Conservation (phyloP, 2,113 vertebrate genomes). For the Myodes glareolus region DNA sequence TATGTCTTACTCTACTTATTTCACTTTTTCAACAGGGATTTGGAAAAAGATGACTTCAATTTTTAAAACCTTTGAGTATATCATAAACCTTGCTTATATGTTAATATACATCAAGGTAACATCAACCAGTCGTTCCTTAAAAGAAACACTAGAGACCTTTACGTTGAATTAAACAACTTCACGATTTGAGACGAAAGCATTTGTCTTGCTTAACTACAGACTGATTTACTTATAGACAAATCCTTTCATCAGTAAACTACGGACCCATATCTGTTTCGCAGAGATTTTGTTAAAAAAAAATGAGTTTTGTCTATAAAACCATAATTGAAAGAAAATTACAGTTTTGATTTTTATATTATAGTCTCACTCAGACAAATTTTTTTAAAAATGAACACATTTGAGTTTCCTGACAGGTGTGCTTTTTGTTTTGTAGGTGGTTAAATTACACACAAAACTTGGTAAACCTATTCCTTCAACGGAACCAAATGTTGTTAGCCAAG, state of each 20-base stretch:
- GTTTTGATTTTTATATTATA: slow-evolving; percentile 55
- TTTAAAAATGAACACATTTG: neutral
- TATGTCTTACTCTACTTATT: slow-evolving; percentile 59
- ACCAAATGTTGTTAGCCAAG: slow-evolving; percentile 95
- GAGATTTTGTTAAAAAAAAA: slow-evolving; percentile 42
- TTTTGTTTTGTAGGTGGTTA: slow-evolving; percentile 92
- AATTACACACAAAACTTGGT: slow-evolving; percentile 98
- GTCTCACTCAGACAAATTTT: slow-evolving; percentile 26
- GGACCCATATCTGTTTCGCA: neutral
- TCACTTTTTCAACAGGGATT: slow-evolving; percentile 37
- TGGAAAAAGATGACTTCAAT: slow-evolving; percentile 48
- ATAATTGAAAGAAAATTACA: neutral
- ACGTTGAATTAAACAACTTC: slow-evolving; percentile 22
- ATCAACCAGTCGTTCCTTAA: slow-evolving; percentile 23
- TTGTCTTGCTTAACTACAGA: slow-evolving; percentile 16
- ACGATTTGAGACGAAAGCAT: neutral
- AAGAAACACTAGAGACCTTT: neutral
- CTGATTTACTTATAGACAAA: neutral
- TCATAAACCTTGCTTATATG: slow-evolving; percentile 4
- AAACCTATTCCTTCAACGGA: slow-evolving; percentile 99
- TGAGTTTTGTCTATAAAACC: slow-evolving; percentile 32
- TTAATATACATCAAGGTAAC: neutral
- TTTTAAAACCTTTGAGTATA: slow-evolving; percentile 30
- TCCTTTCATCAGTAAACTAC: slow-evolving; percentile 45
- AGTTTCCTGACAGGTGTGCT: slow-evolving; percentile 65